Evolutionary conservation across 2,113 vertebrate species (phyloP).

Genomic region (Aramus guarauna): DNA sequence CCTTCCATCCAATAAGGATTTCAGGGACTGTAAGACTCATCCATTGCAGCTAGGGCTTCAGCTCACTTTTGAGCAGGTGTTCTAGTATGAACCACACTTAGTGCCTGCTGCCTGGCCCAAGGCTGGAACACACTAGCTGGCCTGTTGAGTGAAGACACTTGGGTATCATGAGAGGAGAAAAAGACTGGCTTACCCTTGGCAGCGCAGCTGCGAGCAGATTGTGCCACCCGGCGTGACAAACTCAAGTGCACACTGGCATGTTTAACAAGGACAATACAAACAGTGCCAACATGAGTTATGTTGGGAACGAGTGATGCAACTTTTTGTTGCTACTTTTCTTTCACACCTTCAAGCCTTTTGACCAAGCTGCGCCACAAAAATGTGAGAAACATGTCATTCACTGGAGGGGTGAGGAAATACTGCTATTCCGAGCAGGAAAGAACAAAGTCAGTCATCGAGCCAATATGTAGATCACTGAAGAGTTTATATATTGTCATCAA

Average conservation of each 20-base stretch:
- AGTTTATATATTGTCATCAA: slow-evolving; percentile 20
- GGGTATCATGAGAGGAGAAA: not conserved
- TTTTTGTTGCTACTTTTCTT: slow-evolving; percentile 6
- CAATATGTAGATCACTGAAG: not conserved
- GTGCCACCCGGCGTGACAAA: not conserved
- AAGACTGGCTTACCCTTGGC: not conserved
- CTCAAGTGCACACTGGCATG: not conserved
- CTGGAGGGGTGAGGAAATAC: slow-evolving; percentile 29
- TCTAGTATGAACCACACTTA: not conserved
- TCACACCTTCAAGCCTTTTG: slow-evolving; percentile 43
- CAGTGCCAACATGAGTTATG: not conserved
- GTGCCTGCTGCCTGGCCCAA: not conserved
- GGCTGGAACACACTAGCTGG: not conserved
- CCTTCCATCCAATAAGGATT: not conserved
- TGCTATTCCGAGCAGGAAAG: slow-evolving; percentile 37
- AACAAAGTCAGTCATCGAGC: slow-evolving; percentile 3
- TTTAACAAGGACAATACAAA: slow-evolving; percentile 27
- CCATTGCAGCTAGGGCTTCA: not conserved
- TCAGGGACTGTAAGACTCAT: not conserved
- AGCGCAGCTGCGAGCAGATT: not conserved
- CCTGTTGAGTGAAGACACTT: not conserved
- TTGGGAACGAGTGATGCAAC: not conserved
- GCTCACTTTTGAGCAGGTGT: not conserved
- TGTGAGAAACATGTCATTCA: slow-evolving; percentile 15
- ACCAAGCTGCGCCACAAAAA: not conserved